These are phyloP conservation scores for Steinernema scapterisci DNA, from an alignment of 2,888 invertebrate genomes.

Conservation along the genomic window DNA sequence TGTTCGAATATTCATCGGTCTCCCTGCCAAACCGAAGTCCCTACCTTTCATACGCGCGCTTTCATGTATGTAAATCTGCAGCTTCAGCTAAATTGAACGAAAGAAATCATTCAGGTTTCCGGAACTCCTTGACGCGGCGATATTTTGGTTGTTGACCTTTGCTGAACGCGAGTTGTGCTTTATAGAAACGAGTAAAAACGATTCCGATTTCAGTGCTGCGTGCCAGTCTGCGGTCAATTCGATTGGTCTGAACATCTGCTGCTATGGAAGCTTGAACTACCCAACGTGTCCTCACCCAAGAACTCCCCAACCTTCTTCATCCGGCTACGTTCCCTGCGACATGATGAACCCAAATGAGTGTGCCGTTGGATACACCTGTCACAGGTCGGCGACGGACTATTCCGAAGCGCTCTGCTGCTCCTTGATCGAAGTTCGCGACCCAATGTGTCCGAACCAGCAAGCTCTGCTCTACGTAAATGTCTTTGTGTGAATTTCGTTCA, in stretches of 20 bases:
- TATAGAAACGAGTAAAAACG: too few species aligned
- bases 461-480: constrained; percentile 36
- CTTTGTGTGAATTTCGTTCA: background rate
- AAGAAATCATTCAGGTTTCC: too few species aligned
- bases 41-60: too few species aligned
- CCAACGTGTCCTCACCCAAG: constrained; percentile 59
- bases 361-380: constrained; percentile 44
- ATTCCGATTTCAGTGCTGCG: constrained; percentile 36
- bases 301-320: constrained; percentile 50
- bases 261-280: constrained; percentile 41
- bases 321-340: constrained; percentile 54
- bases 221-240: constrained; percentile 40
- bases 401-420: constrained; percentile 44
- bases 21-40: too few species aligned
- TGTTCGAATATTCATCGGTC: too few species aligned
- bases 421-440: constrained; percentile 38
- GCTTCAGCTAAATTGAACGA: too few species aligned
- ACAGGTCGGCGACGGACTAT: constrained; percentile 36
- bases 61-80: too few species aligned
- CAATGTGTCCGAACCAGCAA: constrained; percentile 55
- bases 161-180: too few species aligned
- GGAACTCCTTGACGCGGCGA: too few species aligned
- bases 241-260: constrained; percentile 53
- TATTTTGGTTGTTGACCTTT: too few species aligned
- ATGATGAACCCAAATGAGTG: constrained; percentile 43